Evolutionary conservation across 1,140 invertebrate genomes (phyloP).

Genomic region (Rhagoletis pomonella): DNA sequence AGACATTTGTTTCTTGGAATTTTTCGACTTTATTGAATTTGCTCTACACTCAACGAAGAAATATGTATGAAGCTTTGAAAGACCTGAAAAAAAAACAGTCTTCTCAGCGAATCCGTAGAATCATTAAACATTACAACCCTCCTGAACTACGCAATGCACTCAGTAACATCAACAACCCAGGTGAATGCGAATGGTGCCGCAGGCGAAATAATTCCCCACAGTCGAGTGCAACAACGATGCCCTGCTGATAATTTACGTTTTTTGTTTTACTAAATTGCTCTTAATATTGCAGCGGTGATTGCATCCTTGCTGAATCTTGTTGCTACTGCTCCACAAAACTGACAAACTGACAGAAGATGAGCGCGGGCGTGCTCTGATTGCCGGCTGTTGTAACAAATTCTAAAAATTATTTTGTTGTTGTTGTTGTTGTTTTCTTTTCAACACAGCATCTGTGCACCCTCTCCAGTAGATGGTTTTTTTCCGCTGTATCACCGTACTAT

Average conservation of each 20-base stretch:
- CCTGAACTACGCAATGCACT: not conserved
- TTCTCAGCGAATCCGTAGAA: not conserved
- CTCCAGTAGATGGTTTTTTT: not conserved
- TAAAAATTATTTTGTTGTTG: not conserved
- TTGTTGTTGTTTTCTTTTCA: slow-evolving; percentile 6
- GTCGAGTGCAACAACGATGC: not conserved
- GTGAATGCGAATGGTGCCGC: not conserved
- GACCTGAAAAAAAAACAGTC: not conserved
- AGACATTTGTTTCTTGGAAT: too few relatives aligned
- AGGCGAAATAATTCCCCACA: slow-evolving; percentile 11
- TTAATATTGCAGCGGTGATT: slow-evolving; percentile 39
- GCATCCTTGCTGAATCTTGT: slow-evolving; percentile 18
- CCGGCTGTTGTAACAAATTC: slow-evolving; percentile 22
- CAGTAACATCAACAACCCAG: not conserved
- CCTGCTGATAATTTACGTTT: not conserved
- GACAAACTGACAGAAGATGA: slow-evolving; percentile 31
- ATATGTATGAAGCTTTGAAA: not conserved
- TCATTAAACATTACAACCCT: slow-evolving; percentile 23
- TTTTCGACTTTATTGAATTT: too few relatives aligned
- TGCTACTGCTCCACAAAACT: slow-evolving; percentile 21
- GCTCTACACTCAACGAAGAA: too few relatives aligned
- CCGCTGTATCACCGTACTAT: too few relatives aligned
- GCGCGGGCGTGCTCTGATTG: slow-evolving; percentile 38
- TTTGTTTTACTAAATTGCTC: slow-evolving; percentile 37
- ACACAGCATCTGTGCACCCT: not conserved